These are phyloP conservation scores for Ophion ellenae DNA, from an alignment of 2,888 invertebrate species.

Conservation along the genomic window DNA sequence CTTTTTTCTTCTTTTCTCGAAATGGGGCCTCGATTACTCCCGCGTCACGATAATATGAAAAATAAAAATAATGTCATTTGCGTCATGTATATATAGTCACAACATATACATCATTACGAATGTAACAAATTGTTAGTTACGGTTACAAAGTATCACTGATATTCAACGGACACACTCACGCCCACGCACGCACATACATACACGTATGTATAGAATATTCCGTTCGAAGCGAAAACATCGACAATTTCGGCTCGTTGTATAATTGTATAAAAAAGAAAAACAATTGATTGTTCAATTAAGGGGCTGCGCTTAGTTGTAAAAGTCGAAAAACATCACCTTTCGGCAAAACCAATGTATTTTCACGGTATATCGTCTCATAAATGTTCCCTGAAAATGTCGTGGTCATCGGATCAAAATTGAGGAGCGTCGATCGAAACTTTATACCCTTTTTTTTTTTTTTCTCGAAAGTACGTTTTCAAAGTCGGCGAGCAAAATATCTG, in stretches of 20 bases:
- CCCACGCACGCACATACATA: constrained; percentile 17
- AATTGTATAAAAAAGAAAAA: constrained; percentile 36
- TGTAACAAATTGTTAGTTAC: constrained; percentile 47
- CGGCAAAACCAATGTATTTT: too few species aligned
- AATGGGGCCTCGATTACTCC: not conserved
- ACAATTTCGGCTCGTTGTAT: not conserved
- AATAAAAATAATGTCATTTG: constrained; percentile 6
- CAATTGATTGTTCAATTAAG: not conserved
- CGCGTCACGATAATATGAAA: not conserved
- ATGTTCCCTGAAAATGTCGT: too few species aligned
- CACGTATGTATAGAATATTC: constrained; percentile 12
- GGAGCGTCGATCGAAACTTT: too few species aligned
- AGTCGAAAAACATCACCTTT: too few species aligned
- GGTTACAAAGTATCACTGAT: constrained; percentile 44
- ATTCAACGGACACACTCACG: constrained; percentile 1
- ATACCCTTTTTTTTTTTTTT: too few species aligned
- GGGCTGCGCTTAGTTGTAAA: too few species aligned
- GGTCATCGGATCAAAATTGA: too few species aligned
- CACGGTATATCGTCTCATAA: too few species aligned
- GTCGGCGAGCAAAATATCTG: too few species aligned
- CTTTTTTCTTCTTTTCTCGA: not conserved
- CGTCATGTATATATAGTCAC: constrained; percentile 30
- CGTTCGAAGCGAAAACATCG: constrained; percentile 54
- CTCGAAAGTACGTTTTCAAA: too few species aligned
- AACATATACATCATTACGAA: constrained; percentile 53